Base-by-base conservation (phyloP, 2,888 invertebrate species). In the Pasiphila rectangulata region DNA sequence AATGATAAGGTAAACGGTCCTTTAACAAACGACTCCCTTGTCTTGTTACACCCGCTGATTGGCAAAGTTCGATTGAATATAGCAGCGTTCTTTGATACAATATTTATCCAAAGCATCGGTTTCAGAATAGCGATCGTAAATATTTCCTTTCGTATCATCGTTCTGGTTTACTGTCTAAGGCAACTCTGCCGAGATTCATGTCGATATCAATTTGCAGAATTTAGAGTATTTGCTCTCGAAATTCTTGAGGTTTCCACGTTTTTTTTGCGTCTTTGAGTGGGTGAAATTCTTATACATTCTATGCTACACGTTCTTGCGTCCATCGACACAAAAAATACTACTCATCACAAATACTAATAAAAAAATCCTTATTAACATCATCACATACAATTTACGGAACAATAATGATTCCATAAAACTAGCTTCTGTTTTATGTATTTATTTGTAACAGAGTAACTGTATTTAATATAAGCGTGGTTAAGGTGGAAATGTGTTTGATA, bases 1-100 rank as follows among this genome's bases (percentile, higher is more conserved):
- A n/a, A n/a, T 13, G 12, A 7, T 6, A 3, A 13, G 5, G 25
- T 35, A 25, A 46, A 39, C 63, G 56, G 57, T 52, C 55, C 69
- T 55, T 43, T 54, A 52, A 36, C 54, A 57, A 61, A 61, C 61
- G 59, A 61, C 56, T 57, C 57, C 40, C 51, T 46, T 45, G 60
- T 54, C 63, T 63, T 61, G 59, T 65, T 59, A 61, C 55, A 41
- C 47, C 46, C 43, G 46, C 51, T 69, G 71, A 73, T 72, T 69
- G 67, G 60, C 57, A 64, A 72, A 69, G 61, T 70, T 70, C 61
- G 64, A 70, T 67, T 67, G 62, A 63, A 61, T 63, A 46, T 59
- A 59, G 54, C 44, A 49, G 50, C 32, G 45, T 57, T 57, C 53
- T 61, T 59, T 54, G 39, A 48, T 10, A 36, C 40, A 49, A 57